These are phyloP conservation scores for Parotia lawesii DNA, from an alignment of 2,113 vertebrate species.

Conservation along the genomic window DNA sequence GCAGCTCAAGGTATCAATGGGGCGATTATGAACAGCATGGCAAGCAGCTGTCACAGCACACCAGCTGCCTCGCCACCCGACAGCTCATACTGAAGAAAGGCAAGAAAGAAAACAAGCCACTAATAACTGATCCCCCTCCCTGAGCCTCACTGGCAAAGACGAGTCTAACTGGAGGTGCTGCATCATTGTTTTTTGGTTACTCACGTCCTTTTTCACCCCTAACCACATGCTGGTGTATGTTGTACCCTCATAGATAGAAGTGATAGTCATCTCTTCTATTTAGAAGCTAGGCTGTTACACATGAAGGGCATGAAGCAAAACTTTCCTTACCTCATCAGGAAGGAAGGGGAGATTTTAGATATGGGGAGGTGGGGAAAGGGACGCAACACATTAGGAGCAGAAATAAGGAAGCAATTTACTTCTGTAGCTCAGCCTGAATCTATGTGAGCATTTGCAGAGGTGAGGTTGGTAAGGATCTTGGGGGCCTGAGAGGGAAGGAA, in stretches of 20 bases:
- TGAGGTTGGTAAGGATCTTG: neutral
- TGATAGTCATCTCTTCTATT: neutral
- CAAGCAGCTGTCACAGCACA: conserved; percentile 20
- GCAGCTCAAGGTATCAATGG: conserved; percentile 47
- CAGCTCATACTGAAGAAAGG: neutral
- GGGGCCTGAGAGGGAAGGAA: neutral
- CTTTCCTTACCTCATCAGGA: neutral
- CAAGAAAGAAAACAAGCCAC: neutral
- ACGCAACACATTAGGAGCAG: neutral
- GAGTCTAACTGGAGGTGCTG: neutral
- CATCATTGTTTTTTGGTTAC: neutral
- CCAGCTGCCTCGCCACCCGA: neutral
- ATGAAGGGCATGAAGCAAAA: neutral
- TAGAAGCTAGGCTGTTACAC: neutral
- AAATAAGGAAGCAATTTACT: neutral
- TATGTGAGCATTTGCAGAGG: neutral
- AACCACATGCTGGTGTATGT: neutral
- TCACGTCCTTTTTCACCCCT: neutral
- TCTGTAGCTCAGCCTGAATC: neutral
- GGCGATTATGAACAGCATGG: neutral
- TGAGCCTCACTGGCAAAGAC: neutral
- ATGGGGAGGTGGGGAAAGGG: neutral
- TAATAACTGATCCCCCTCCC: neutral
- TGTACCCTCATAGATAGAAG: neutral
- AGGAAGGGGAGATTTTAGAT: conserved; percentile 13